phyloP scores from a whole-genome alignment of 2,113 vertebrate genomes.

The Coryphaenoides rupestris region DNA sequence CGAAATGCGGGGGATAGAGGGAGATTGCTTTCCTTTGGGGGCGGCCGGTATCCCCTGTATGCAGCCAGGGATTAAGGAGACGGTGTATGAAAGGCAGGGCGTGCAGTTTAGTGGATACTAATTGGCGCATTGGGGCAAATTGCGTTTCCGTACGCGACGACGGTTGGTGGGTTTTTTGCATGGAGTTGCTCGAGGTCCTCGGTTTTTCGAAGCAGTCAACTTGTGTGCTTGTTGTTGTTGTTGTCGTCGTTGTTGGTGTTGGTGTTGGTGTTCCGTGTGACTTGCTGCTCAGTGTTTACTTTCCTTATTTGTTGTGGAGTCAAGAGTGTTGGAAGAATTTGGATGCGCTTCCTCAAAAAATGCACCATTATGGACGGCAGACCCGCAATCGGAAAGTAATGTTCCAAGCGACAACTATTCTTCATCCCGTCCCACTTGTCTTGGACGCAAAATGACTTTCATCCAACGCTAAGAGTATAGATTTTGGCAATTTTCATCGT shows the following conservation, averaged over 20 bases:
- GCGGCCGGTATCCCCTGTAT: conserved; percentile 60
- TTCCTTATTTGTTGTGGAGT: background rate
- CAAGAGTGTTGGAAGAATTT: background rate
- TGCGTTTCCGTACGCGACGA: conserved; percentile 45
- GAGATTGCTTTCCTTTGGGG: conserved; percentile 64
- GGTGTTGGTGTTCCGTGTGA: conserved; percentile 12
- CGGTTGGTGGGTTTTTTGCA: conserved; percentile 23
- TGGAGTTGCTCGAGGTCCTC: conserved; percentile 35
- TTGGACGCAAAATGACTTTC: too few relatives aligned
- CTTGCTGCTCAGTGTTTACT: background rate
- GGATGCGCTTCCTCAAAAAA: background rate
- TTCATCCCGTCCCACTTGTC: too few relatives aligned
- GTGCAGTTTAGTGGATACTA: conserved; percentile 64
- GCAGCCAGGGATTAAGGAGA: conserved; percentile 70
- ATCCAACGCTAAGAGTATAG: too few relatives aligned
- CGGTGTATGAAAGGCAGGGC: conserved; percentile 68
- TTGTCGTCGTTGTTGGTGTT: too few relatives aligned
- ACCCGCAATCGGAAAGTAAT: too few relatives aligned
- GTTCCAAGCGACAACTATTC: too few relatives aligned
- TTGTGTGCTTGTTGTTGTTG: conserved; percentile 21
- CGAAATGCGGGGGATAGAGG: conserved; percentile 53
- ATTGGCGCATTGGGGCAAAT: conserved; percentile 69
- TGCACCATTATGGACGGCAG: too few relatives aligned
- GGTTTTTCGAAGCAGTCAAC: conserved; percentile 27
- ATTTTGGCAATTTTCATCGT: too few relatives aligned